Evolutionary conservation across 1,140 invertebrate species (phyloP), one percentile per base, ranked within the genome.

Genomic region (Cotesia chilonis): DNA sequence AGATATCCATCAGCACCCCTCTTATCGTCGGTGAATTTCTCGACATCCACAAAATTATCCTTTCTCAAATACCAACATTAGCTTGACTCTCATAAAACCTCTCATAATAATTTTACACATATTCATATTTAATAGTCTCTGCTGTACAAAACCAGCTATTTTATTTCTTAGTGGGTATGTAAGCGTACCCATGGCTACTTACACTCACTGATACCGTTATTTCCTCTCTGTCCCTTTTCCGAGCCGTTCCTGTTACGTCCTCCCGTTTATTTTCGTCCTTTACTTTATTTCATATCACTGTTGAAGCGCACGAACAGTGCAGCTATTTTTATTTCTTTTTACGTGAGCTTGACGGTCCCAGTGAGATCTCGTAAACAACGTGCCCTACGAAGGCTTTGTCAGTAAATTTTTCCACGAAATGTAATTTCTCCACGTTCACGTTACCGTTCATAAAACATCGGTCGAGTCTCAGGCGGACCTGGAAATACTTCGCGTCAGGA

Each of bases 321-420:
- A 68, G 68, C 81, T 81, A 83, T 85, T 85, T 84, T 71, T 66
- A 74, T 76, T 78, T 68, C 51, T 35, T 55, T 55, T 68, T 68
- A 36, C 51, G 41, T n/a, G 7, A 37, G 41, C 10, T 36, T 68
- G 52, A 55, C 51, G 52, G 66, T 54, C n/a, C 38, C 17, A 36
- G 4, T 54, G 51, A 68, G 51, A 68, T 54, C 66, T 54, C 66
- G 36, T 68, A 52, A 68, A 68, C 51, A 68, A 55, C 17, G 9
- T 66, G n/a, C 47, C 64, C 36, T 52, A 20, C 47, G 36, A 63
- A 63, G 60, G 35, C 60, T 63, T 63, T 63, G 60, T 63, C 60
- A 63, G 38, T 65, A 65, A 55, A 68, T 55, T 51, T 68, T 68
- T 36, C 66, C 54, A 20, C 4, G 66, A 68, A 68, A 68, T 68